Percentiles rank a stretch among this genome's conserved stretches.
phyloP scores from a whole-genome alignment of 1,140 invertebrate genomes.

The Drosophila neocordata region DNA sequence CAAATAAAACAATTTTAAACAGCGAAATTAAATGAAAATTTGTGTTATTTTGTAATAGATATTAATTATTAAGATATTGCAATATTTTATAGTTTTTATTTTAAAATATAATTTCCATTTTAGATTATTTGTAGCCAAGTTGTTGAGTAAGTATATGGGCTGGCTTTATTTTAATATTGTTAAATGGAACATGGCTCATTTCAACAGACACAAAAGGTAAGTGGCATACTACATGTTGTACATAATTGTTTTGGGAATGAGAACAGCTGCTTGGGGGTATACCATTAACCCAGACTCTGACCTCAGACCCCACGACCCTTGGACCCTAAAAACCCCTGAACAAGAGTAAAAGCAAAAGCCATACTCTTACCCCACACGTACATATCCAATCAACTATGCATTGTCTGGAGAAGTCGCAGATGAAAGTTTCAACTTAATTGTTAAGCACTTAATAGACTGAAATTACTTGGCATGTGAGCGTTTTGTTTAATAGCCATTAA shows the following conservation, averaged over 20 bases:
- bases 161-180: no score
- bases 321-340: no score
- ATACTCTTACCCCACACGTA: neutral
- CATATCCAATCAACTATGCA: conserved; percentile 6
- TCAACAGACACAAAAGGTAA: neutral
- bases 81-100: no score
- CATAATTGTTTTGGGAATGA: conserved; percentile 6
- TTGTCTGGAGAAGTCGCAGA: conserved; percentile 9
- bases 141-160: no score
- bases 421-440: conserved; percentile 47
- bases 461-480: conserved; percentile 25
- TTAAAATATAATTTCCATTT: no score
- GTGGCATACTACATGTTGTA: neutral
- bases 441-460: conserved; percentile 19
- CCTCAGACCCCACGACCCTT: no score
- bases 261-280: neutral
- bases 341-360: no score
- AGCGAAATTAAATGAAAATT: conserved; percentile 11
- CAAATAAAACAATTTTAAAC: conserved; percentile 79
- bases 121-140: no score
- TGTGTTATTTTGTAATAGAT: neutral
- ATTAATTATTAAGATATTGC: no score
- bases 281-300: neutral
- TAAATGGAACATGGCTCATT: no score
- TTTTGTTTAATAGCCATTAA: conserved; percentile 55